These are phyloP conservation scores for Oxyruncus cristatus DNA, from an alignment of 2,113 vertebrate genomes.

Conservation along the genomic window DNA sequence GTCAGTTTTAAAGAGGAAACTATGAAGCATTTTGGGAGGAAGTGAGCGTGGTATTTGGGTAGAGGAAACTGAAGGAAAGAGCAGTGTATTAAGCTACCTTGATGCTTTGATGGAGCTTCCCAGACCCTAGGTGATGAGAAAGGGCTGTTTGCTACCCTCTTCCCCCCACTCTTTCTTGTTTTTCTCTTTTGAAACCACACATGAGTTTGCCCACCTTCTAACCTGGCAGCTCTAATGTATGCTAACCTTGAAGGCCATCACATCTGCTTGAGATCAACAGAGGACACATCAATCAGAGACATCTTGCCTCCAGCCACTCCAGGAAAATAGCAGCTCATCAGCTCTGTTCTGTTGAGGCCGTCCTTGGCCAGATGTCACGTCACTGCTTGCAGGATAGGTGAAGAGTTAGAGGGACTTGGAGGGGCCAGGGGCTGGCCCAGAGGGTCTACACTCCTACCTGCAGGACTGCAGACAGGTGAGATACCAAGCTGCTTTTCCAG, in stretches of 20 bases:
- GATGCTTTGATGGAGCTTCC: not conserved
- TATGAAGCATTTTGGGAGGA: not conserved
- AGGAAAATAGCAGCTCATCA: not conserved
- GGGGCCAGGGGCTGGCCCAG: not conserved
- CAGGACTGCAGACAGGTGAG: not conserved
- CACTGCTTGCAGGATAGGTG: not conserved
- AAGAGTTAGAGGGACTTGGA: not conserved
- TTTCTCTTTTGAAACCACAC: not conserved
- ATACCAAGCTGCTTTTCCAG: not conserved
- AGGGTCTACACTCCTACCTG: not conserved
- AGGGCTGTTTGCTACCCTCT: not conserved
- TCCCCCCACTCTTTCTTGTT: rapidly evolving
- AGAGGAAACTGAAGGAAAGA: not conserved
- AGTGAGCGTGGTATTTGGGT: not conserved
- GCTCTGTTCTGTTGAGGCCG: not conserved
- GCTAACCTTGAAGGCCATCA: not conserved
- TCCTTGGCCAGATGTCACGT: not conserved
- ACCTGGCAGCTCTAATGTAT: not conserved
- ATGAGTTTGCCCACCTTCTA: not conserved
- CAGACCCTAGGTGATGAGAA: not conserved
- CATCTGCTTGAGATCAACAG: not conserved
- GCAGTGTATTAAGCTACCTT: not conserved
- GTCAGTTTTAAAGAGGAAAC: not conserved
- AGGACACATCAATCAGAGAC: not conserved
- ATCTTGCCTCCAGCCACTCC: no score